Conservation (phyloP, 2,888 invertebrate species). For the Mythimna lalbum region DNA sequence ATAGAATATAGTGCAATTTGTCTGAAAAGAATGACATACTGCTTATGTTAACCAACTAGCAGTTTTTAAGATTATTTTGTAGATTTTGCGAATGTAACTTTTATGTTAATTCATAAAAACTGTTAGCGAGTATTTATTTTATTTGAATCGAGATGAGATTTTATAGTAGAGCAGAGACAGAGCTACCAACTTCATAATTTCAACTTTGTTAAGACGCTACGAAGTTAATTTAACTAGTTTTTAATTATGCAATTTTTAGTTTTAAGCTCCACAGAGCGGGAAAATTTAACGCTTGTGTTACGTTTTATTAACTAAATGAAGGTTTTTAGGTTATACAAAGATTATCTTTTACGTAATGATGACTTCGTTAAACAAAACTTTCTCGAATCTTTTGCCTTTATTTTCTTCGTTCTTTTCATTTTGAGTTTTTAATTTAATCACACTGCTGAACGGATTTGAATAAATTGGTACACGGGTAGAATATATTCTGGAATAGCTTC, state of each 20-base stretch:
- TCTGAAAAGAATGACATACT: background rate
- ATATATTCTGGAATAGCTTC: too few relatives aligned
- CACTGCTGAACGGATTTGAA: too few relatives aligned
- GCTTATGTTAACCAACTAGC: background rate
- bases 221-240: constrained; percentile 74
- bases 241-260: constrained; percentile 76
- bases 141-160: constrained; percentile 31
- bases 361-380: constrained; percentile 21
- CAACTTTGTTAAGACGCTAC: constrained; percentile 72
- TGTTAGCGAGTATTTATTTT: background rate
- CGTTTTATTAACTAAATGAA: constrained; percentile 51
- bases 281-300: constrained; percentile 50
- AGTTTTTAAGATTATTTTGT: background rate
- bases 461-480: too few relatives aligned
- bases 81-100: background rate
- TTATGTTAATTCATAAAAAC: background rate
- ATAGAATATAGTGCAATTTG: background rate
- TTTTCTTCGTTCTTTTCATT: background rate
- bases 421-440: background rate
- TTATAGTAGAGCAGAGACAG: constrained; percentile 39
- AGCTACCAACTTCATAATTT: constrained; percentile 70
- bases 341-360: constrained; percentile 29
- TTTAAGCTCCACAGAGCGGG: constrained; percentile 59
- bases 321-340: constrained; percentile 35
- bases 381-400: background rate